A percentile compares a stretch with the other conserved stretches of the same genome.
Conservation (phyloP, 2,797 vertebrate genomes). For the Lerista edwardsae region DNA sequence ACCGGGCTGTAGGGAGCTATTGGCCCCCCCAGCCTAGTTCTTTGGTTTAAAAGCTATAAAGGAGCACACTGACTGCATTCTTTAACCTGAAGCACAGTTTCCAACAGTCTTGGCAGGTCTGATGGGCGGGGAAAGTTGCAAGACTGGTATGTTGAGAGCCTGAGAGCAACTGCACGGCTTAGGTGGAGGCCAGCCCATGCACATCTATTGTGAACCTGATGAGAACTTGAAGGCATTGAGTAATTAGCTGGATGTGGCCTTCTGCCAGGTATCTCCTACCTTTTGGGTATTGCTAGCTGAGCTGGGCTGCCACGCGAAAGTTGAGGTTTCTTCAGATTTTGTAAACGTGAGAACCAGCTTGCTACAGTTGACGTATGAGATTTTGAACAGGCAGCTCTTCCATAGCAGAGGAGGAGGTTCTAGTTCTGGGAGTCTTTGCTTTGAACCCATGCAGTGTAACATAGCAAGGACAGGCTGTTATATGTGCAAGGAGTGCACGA, state of each 20-base stretch:
- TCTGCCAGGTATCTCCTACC: slow-evolving; percentile 2
- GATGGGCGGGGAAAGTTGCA: slow-evolving; percentile 8
- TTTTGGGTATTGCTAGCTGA: not conserved
- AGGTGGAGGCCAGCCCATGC: slow-evolving; percentile 20
- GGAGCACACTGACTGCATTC: not conserved
- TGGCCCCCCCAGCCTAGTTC: not conserved
- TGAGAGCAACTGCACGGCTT: not conserved
- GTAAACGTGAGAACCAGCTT: not conserved
- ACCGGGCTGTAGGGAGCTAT: not conserved
- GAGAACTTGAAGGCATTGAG: not conserved
- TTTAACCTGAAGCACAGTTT: not conserved
- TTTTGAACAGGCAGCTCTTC: not conserved
- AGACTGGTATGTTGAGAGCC: not conserved
- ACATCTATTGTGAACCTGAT: not conserved
- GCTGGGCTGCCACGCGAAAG: not conserved
- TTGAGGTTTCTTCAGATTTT: not conserved
- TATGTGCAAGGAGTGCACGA: slow-evolving; percentile 31
- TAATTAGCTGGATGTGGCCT: not conserved
- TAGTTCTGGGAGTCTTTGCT: not conserved
- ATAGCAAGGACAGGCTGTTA: not conserved
- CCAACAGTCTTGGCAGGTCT: not conserved
- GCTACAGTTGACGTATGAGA: fast-evolving
- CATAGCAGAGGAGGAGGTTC: not conserved
- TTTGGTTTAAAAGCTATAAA: not conserved
- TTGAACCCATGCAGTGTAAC: slow-evolving; percentile 1